Evolutionary conservation across 2,113 vertebrate species (phyloP).

Genomic region (Engraulis encrasicolus): DNA sequence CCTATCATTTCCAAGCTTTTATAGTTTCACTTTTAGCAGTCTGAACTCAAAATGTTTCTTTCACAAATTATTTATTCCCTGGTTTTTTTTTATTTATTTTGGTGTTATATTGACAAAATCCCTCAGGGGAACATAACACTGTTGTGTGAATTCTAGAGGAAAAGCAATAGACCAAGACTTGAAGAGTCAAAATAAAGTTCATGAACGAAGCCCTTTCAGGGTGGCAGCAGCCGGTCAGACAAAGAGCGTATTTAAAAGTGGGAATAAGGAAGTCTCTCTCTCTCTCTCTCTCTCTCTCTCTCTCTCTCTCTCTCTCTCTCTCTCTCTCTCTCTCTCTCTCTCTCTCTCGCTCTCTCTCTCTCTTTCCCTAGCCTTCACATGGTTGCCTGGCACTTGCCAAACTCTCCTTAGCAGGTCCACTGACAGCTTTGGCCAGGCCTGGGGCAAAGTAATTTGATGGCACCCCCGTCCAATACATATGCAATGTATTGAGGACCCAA

Average conservation of each 20-base stretch:
- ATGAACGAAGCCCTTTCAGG: conserved; percentile 9
- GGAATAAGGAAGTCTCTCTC: conserved; percentile 6
- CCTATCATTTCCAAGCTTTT: not conserved
- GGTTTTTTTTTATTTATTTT: not conserved
- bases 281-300: too few species aligned
- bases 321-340: too few species aligned
- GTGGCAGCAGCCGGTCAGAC: not conserved
- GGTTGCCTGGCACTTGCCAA: not conserved
- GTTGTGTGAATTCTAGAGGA: not conserved
- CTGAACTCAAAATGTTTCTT: too few species aligned
- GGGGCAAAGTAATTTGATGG: too few species aligned
- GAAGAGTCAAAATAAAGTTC: not conserved
- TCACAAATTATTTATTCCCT: not conserved
- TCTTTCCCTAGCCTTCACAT: not conserved
- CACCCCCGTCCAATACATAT: too few species aligned
- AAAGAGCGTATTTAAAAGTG: not conserved
- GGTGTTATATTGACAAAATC: not conserved
- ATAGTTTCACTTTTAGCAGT: not conserved
- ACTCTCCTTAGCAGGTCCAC: too few species aligned
- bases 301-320: too few species aligned
- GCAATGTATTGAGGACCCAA: too few species aligned
- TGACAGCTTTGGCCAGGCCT: too few species aligned
- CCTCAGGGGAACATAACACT: not conserved
- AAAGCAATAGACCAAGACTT: not conserved
- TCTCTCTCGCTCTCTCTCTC: too few species aligned